Conservation (phyloP, 2,113 vertebrate species). For the Psittacus erithacus region DNA sequence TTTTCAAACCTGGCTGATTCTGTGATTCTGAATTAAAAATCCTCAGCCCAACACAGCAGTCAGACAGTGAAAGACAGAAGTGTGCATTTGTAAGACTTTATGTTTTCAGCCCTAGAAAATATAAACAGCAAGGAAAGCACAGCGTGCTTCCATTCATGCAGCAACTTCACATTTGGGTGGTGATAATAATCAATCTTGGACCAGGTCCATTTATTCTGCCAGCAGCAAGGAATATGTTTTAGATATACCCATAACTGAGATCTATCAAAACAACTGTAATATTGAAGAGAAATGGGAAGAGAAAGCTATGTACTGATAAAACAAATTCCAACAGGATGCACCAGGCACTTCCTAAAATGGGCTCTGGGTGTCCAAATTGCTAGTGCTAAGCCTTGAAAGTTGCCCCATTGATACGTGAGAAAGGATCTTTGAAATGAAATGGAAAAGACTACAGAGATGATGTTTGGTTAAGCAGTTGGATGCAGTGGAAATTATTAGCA, state of each 20-base stretch:
- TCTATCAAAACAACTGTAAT: not conserved
- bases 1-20: not conserved
- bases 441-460: not conserved
- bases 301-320: not conserved
- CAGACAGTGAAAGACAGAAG: not conserved
- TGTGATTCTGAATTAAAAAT: not conserved
- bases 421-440: not conserved
- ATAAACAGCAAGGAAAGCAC: not conserved
- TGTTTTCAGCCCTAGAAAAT: not conserved
- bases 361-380: not conserved
- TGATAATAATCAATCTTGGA: not conserved
- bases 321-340: not conserved
- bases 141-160: rapidly evolving
- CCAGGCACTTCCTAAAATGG: not conserved
- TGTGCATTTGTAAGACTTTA: not conserved
- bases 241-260: not conserved
- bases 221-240: not conserved
- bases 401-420: not conserved
- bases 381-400: not conserved
- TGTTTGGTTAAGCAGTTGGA: not conserved
- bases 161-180: not conserved
- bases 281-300: not conserved
- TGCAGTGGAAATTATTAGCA: not conserved
- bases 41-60: not conserved
- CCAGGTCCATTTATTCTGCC: not conserved